These are phyloP conservation scores for Malurus alboscapulatus DNA, from an alignment of 2,113 vertebrate genomes.

Conservation along the genomic window DNA sequence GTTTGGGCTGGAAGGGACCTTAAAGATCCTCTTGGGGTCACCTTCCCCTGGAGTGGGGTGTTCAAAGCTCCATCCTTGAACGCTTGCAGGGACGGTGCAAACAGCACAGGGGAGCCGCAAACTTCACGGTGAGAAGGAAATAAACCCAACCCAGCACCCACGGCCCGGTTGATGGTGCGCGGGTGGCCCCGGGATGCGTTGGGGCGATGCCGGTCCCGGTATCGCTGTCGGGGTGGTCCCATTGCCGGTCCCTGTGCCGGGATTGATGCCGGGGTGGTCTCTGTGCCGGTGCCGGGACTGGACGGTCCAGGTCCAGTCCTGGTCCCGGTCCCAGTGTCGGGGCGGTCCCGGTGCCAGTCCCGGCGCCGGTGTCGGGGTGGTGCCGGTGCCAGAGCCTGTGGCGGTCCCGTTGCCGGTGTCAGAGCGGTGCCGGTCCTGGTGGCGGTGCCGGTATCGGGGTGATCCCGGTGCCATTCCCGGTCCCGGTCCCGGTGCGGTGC, in stretches of 20 bases:
- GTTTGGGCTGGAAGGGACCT: background rate
- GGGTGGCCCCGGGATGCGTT: background rate
- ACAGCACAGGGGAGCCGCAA: background rate
- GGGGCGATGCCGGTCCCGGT: no score
- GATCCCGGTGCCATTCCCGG: no score
- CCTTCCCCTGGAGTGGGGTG: background rate
- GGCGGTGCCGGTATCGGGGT: background rate
- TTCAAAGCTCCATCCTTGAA: background rate
- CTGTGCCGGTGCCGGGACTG: background rate
- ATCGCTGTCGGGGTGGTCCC: no score
- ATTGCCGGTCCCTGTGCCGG: no score
- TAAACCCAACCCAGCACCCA: background rate
- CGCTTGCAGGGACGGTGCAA: background rate
- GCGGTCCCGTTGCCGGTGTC: background rate
- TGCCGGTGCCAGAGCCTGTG: no score
- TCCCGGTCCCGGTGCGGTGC: background rate
- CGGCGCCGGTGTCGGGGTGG: no score
- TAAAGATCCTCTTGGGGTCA: background rate
- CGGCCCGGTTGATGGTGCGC: background rate
- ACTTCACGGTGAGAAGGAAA: rapidly evolving
- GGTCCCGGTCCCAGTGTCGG: background rate
- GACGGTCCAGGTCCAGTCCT: background rate
- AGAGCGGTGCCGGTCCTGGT: background rate
- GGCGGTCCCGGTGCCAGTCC: background rate
- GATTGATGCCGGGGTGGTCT: no score